phyloP scores from a whole-genome alignment of 2,797 vertebrate genomes.

The Loris lydekkerianus region DNA sequence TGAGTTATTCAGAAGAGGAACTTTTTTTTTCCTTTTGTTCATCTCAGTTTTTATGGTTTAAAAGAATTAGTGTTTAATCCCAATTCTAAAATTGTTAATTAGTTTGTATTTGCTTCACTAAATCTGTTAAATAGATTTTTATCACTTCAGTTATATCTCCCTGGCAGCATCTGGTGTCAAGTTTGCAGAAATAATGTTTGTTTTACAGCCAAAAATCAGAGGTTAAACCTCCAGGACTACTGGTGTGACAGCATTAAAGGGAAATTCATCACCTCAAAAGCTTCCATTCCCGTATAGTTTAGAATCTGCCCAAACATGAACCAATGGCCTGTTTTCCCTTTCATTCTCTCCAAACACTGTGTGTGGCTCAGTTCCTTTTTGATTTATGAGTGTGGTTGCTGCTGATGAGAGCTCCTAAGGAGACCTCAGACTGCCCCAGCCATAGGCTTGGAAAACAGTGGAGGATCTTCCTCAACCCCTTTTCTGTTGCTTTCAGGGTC shows the following conservation, averaged over 20 bases:
- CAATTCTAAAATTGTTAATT: constrained; percentile 84
- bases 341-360: background rate
- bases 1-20: constrained; percentile 74
- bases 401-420: constrained; percentile 1
- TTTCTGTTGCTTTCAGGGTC: background rate
- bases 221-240: constrained; percentile 78
- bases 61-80: constrained; percentile 83
- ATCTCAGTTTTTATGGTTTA: constrained; percentile 82
- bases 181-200: constrained; percentile 80
- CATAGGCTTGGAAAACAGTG: constrained; percentile 16
- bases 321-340: background rate
- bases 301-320: constrained; percentile 53
- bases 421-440: constrained; percentile 2
- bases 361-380: constrained; percentile 43
- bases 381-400: constrained; percentile 41
- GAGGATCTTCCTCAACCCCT: background rate
- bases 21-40: constrained; percentile 71
- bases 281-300: constrained; percentile 67
- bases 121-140: constrained; percentile 83
- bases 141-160: constrained; percentile 77
- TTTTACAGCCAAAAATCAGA: constrained; percentile 78
- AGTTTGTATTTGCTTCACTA: constrained; percentile 85
- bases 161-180: constrained; percentile 79
- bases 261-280: constrained; percentile 72
- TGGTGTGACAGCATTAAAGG: constrained; percentile 75